These are phyloP conservation scores for Blastobasis lacticolella DNA, from an alignment of 2,888 invertebrate species.

Conservation along the genomic window DNA sequence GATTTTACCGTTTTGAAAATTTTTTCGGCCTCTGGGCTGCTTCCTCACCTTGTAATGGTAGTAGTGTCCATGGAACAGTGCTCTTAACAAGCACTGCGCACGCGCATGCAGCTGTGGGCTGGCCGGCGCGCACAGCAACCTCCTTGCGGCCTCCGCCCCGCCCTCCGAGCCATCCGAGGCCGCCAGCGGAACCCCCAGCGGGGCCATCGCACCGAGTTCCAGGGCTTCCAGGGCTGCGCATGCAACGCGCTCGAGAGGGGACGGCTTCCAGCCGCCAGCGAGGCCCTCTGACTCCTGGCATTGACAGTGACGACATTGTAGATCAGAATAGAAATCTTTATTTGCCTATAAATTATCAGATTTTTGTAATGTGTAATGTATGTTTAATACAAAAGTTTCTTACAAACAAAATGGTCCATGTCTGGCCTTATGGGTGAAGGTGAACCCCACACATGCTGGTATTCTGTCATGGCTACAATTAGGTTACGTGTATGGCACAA, in stretches of 20 bases:
- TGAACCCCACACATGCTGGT: too few relatives aligned
- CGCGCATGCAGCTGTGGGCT: slow-evolving; percentile 55
- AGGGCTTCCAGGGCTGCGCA: slow-evolving; percentile 61
- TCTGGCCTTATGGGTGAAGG: too few relatives aligned
- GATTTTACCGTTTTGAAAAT: too few relatives aligned
- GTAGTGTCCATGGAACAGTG: slow-evolving; percentile 84
- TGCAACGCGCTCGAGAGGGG: slow-evolving; percentile 58
- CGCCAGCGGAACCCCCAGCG: slow-evolving; percentile 19
- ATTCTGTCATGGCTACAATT: too few relatives aligned
- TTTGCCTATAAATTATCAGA: too few relatives aligned
- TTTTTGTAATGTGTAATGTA: too few relatives aligned
- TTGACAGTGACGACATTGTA: not conserved
- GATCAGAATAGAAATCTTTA: too few relatives aligned
- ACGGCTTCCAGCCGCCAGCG: slow-evolving; percentile 50
- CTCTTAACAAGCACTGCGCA: slow-evolving; percentile 87
- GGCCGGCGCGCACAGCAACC: slow-evolving; percentile 62
- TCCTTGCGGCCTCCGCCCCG: slow-evolving; percentile 46
- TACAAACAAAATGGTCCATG: too few relatives aligned
- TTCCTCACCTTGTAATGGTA: slow-evolving; percentile 89
- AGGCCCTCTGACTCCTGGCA: slow-evolving; percentile 44
- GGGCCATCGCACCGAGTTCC: slow-evolving; percentile 50
- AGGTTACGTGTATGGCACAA: too few relatives aligned
- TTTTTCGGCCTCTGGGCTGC: too few relatives aligned
- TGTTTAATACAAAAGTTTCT: too few relatives aligned
- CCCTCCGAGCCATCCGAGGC: slow-evolving; percentile 40